Base-by-base conservation (phyloP, 1,140 invertebrate genomes). In the Gonatopus flavifemur region DNA sequence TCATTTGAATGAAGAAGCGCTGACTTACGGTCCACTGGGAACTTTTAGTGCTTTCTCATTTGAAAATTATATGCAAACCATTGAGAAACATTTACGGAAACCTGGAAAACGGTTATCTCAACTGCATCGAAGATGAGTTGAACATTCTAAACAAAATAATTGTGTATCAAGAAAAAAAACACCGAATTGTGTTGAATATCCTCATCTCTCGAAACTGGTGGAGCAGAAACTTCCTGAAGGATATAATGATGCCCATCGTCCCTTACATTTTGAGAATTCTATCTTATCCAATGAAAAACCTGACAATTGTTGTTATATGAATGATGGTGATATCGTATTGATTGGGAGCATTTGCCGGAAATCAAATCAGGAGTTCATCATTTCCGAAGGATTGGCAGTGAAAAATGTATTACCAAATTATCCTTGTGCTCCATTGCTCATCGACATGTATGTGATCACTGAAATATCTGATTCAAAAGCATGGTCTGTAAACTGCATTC, bases 21-120 rank as follows among this genome's bases (percentile, higher is more conserved):
- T 19, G 32, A 45, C 40, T 3, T 22, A 35, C 40, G 41, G 40
- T n/a, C 28, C 35, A 5, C 37, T 55, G n/a, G 42, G 35, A 16
- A 39, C 9, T 6, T 25, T 49, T 22, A 52, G 18, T 35, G 43
- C 54, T 30, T 56, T 56, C 30, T 10, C 18, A 18, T 51, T 52
- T 48, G 43, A 56, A 44, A 52, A 47, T 43, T 18, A 46, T 30
- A 33, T 56, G 30, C 25, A 41, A 3, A 20, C 24, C 21, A 10
- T 56, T 30, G 39, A 56, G 24, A 22, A 15, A 18, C 22, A 35
- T 12, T 13, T 49, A 3, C 28, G 43, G 28, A 50, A 45, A 36
- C 22, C 32, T 10, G 25, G 33, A 15, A 32, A 46, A 33, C 42
- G 36, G 2, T 30, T 55, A 13, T 18, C 40, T n/a, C 53, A 55